Evolutionary conservation across 2,113 vertebrate genomes (phyloP).

Genomic region (Peucedramus taeniatus): DNA sequence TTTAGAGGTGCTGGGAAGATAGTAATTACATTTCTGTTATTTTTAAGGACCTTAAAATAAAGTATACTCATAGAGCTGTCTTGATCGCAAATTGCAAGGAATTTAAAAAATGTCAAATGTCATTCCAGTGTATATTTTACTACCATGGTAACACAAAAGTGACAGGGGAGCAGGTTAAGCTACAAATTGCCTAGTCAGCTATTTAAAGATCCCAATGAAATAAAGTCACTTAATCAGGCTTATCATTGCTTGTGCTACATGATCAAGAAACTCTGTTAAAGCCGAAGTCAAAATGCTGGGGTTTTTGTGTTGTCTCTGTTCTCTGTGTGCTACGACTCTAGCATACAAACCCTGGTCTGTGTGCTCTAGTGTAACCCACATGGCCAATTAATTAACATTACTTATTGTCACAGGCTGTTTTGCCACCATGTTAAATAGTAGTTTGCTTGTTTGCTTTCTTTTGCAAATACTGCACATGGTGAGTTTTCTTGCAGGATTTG

Average conservation of each 20-base stretch:
- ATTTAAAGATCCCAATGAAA: conserved; percentile 63
- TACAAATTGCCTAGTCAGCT: conserved; percentile 57
- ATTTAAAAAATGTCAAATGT: conserved; percentile 65
- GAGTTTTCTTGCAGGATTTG: neutral
- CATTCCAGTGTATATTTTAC: conserved; percentile 57
- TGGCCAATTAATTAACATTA: neutral
- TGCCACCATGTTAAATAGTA: neutral
- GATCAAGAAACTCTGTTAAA: conserved; percentile 54
- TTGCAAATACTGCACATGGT: neutral
- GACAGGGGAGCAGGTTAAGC: conserved; percentile 47
- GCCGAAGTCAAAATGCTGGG: conserved; percentile 7
- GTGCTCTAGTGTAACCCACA: neutral
- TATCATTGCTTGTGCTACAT: conserved; percentile 25
- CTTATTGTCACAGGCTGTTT: neutral
- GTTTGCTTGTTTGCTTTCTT: conserved; percentile 4
- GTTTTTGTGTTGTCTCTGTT: neutral
- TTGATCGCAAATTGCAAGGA: conserved; percentile 60
- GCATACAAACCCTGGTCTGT: neutral
- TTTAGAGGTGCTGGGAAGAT: neutral
- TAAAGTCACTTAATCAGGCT: conserved; percentile 66
- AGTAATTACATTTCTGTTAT: conserved; percentile 19
- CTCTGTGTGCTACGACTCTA: neutral
- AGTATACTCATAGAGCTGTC: neutral
- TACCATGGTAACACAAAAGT: conserved; percentile 60
- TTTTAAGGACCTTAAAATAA: conserved; percentile 41